A percentile compares a stretch with the other conserved stretches of the same genome.
Evolutionary conservation across 2,113 vertebrate genomes (phyloP).

Genomic region (Sialia sialis): DNA sequence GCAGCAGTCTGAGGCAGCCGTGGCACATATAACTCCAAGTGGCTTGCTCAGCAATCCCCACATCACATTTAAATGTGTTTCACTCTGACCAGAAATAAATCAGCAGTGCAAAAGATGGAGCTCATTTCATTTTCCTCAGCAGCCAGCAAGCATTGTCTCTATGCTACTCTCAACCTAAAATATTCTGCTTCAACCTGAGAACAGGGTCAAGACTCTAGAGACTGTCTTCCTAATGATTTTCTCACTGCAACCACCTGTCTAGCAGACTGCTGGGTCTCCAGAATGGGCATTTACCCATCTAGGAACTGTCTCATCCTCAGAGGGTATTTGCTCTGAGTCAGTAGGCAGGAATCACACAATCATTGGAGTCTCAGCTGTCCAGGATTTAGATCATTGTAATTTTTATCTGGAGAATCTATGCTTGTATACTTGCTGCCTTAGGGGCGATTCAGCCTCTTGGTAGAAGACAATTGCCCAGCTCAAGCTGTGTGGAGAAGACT

Average conservation of each 20-base stretch:
- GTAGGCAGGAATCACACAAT: neutral
- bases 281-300: neutral
- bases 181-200: neutral
- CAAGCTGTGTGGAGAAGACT: neutral
- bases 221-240: neutral
- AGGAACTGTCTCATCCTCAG: neutral
- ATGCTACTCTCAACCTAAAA: neutral
- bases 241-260: neutral
- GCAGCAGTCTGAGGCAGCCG: neutral
- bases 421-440: neutral
- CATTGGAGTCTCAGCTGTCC: neutral
- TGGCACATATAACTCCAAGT: neutral
- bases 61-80: neutral
- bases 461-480: neutral
- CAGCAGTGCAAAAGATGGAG: neutral
- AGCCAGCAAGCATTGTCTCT: neutral
- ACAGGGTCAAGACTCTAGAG: neutral
- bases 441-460: neutral
- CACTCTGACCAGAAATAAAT: conserved; percentile 8
- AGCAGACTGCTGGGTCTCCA: neutral
- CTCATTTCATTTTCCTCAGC: neutral
- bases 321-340: neutral
- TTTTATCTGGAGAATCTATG: neutral
- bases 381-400: neutral
- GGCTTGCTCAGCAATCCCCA: conserved; percentile 2